Base-by-base conservation (phyloP, 2,888 invertebrate species). In the Melieria picta region DNA sequence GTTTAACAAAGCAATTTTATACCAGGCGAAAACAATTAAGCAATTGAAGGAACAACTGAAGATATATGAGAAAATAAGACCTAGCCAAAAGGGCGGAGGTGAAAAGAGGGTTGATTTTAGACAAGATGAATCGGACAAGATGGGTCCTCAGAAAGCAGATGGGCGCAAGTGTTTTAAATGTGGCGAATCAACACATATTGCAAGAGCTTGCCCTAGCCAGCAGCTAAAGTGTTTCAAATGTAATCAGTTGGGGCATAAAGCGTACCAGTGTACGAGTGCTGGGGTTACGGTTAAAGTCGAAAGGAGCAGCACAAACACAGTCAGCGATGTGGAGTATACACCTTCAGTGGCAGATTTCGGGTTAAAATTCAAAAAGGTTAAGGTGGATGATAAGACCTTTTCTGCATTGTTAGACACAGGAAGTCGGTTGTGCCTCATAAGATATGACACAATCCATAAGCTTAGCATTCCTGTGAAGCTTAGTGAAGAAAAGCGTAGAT, bases 81-180 rank as follows among this genome's bases (percentile, higher is more conserved):
- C 30, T 30, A 30, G 30, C 30, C 30, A 30, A 30, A 30, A 30
- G 3, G 30, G 30, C 30, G 30, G 30, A 30, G 30, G 30, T 30
- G 30, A 30, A 30, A 30, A 30, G 30, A 30, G 30, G 30, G 30
- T 30, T 30, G 2, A 30, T 30, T 30, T 30, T 30, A 30, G 30
- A 2, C 30, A 30, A 30, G 30, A 30, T 30, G 30, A 30, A 30
- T 30, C 13, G 10, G 57, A 57, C 7, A 57, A 57, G 6, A 55
- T 1, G 10, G 30, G 16, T 16, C 13, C 3, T 5, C 7, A 16
- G 7, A 16, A 57, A 10, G 57, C 16, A n/a, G n/a, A n/a, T n/a
- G n/a, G n/a, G n/a, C n/a, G n/a, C n/a, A 60, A 60, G 45, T 43
- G 60, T 43, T 60, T 60, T 43, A 42, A 60, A 60, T 60, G 60